A percentile compares a stretch with the other conserved stretches of the same genome.
These are phyloP conservation scores for Platycheirus albimanus DNA, from an alignment of 2,888 invertebrate genomes.

Conservation along the genomic window DNA sequence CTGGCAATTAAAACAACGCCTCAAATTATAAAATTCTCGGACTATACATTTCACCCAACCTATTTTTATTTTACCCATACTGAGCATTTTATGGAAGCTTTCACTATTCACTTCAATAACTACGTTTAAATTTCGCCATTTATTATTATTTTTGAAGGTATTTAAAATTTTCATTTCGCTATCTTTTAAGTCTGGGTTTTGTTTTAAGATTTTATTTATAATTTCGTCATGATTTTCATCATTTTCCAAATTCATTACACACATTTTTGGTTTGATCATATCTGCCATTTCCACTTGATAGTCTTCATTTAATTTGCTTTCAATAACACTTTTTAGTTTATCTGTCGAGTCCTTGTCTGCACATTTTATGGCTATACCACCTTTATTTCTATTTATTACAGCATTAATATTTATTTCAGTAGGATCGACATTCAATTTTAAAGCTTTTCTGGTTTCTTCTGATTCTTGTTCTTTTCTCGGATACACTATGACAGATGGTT, in stretches of 20 bases:
- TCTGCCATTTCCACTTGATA: constrained; percentile 8
- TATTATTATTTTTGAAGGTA: constrained; percentile 26
- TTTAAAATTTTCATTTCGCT: constrained; percentile 15
- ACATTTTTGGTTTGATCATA: constrained; percentile 10
- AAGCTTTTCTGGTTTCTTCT: constrained; percentile 13
- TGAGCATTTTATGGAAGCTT: constrained; percentile 17
- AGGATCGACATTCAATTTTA: constrained; percentile 18
- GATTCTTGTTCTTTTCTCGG: constrained; percentile 23
- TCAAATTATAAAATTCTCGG: constrained; percentile 3
- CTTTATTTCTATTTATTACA: constrained; percentile 13
- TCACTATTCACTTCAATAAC: constrained; percentile 26
- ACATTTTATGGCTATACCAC: constrained; percentile 21
- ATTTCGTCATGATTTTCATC: constrained; percentile 20
- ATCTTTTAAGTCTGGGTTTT: constrained; percentile 15
- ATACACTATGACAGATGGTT: constrained; percentile 8
- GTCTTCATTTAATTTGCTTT: constrained; percentile 7
- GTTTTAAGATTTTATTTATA: constrained; percentile 14
- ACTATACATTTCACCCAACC: constrained; percentile 22
- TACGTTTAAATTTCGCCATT: constrained; percentile 25
- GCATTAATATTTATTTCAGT: constrained; percentile 9
- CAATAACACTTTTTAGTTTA: constrained; percentile 23
- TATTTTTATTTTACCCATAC: constrained; percentile 6
- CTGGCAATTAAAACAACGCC: constrained; percentile 32
- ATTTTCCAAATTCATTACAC: constrained; percentile 15
- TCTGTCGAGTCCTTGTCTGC: constrained; percentile 15